Conservation (phyloP, 2,888 invertebrate species). For the Amitus sp. region DNA sequence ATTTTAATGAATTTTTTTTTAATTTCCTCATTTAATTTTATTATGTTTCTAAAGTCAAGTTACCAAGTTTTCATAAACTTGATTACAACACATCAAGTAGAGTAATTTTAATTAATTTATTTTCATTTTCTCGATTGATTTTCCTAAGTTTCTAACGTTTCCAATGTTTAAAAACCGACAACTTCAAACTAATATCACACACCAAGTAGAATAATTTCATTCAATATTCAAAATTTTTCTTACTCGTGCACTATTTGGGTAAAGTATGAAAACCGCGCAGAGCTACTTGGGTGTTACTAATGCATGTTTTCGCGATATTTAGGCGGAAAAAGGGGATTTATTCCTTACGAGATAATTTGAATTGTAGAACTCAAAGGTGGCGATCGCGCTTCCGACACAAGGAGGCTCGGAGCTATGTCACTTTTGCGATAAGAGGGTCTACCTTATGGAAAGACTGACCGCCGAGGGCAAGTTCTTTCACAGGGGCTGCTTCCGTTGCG, state of each 20-base stretch:
- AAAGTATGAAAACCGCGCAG: not conserved
- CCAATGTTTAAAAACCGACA: no score
- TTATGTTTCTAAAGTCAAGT: no score
- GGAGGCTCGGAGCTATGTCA: slow-evolving; percentile 81
- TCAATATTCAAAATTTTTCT: slow-evolving; percentile 3
- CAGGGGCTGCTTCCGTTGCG: slow-evolving; percentile 93
- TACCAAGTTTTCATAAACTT: no score
- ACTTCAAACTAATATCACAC: no score
- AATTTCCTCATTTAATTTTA: no score
- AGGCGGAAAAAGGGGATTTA: no score
- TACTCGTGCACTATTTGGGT: slow-evolving; percentile 26
- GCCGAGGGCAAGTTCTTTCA: slow-evolving; percentile 93
- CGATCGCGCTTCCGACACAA: slow-evolving; percentile 72
- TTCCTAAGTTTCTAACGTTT: no score
- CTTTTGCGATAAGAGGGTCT: slow-evolving; percentile 92
- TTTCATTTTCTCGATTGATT: no score
- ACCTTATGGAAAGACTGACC: slow-evolving; percentile 90
- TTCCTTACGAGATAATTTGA: not conserved
- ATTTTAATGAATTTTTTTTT: no score
- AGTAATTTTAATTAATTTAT: no score
- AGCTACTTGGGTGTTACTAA: slow-evolving; percentile 4
- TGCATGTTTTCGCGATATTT: not conserved
- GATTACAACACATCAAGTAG: no score
- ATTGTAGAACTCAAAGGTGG: slow-evolving; percentile 70
- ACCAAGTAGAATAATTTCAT: no score